Conservation (phyloP, 1,140 invertebrate genomes). For the Drosophila saltans region DNA sequence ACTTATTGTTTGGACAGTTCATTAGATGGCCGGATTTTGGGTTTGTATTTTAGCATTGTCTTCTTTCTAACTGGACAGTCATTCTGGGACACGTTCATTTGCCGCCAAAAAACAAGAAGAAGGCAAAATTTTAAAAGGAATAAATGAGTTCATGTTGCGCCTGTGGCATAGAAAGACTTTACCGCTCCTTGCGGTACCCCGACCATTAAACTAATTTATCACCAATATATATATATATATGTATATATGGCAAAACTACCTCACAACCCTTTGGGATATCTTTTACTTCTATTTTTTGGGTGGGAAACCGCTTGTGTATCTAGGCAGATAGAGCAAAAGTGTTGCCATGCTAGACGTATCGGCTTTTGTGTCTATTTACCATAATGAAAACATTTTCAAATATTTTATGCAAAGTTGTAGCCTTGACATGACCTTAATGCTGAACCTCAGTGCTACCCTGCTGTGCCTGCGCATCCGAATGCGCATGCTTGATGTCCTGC, state of each 20-base stretch:
- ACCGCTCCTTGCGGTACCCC: constrained; percentile 58
- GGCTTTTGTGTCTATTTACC: constrained; percentile 76
- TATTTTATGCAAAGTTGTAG: constrained; percentile 79
- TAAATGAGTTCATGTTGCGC: constrained; percentile 14
- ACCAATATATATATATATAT: constrained; percentile 51
- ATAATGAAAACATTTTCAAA: constrained; percentile 82
- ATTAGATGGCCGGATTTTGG: constrained; percentile 51
- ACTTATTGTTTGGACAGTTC: constrained; percentile 70
- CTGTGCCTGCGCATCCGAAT: constrained; percentile 23
- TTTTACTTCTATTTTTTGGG: constrained; percentile 2
- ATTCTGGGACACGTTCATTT: constrained; percentile 62
- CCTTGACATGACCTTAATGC: constrained; percentile 73
- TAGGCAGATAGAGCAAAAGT: constrained; percentile 1
- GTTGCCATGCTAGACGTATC: constrained; percentile 33
- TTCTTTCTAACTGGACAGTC: constrained; percentile 18
- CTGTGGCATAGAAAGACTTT: constrained; percentile 53
- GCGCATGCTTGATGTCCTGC: constrained; percentile 32
- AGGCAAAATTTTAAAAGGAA: neutral
- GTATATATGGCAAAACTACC: constrained; percentile 44
- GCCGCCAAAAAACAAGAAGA: constrained; percentile 52
- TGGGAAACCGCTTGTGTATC: constrained; percentile 33
- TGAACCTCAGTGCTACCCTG: constrained; percentile 56
- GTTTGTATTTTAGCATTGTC: constrained; percentile 38
- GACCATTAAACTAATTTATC: constrained; percentile 81
- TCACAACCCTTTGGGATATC: constrained; percentile 12